phyloP scores from a whole-genome alignment of 2,797 vertebrate species.

The Microcaecilia unicolor region DNA sequence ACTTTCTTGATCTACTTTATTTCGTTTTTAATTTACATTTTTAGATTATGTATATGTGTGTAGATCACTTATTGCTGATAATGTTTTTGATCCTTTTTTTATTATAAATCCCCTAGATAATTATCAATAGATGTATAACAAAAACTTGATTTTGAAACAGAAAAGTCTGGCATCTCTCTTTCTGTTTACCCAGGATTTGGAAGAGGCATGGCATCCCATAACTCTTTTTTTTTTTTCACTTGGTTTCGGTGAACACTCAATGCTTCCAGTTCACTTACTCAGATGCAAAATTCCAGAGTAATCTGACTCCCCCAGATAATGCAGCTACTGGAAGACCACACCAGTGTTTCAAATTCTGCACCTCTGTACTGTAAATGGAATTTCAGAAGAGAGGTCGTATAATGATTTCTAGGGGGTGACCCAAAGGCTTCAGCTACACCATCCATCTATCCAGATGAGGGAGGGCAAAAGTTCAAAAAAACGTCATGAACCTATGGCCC shows the following conservation, averaged over 20 bases:
- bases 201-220: not conserved
- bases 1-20: too few relatives aligned
- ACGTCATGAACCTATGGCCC: too few relatives aligned
- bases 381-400: not conserved
- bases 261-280: slow-evolving; percentile 12
- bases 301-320: slow-evolving; percentile 18
- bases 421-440: not conserved
- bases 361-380: slow-evolving; percentile 18
- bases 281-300: slow-evolving; percentile 34
- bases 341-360: slow-evolving; percentile 10
- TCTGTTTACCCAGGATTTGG: slow-evolving; percentile 11
- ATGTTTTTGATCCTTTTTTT: too few relatives aligned
- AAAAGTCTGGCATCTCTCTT: not conserved
- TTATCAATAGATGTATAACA: too few relatives aligned
- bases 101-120: too few relatives aligned
- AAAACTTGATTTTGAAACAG: not conserved
- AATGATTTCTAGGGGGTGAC: not conserved
- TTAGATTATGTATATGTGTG: too few relatives aligned
- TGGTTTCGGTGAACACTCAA: slow-evolving; percentile 5
- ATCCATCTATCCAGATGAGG: not conserved
- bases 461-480: not conserved
- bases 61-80: too few relatives aligned
- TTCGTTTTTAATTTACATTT: too few relatives aligned
- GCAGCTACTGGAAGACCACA: slow-evolving; percentile 11
- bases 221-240: slow-evolving; percentile 12